Evolutionary conservation across 2,113 vertebrate genomes (phyloP).

Genomic region (Mystacornis crossleyi): DNA sequence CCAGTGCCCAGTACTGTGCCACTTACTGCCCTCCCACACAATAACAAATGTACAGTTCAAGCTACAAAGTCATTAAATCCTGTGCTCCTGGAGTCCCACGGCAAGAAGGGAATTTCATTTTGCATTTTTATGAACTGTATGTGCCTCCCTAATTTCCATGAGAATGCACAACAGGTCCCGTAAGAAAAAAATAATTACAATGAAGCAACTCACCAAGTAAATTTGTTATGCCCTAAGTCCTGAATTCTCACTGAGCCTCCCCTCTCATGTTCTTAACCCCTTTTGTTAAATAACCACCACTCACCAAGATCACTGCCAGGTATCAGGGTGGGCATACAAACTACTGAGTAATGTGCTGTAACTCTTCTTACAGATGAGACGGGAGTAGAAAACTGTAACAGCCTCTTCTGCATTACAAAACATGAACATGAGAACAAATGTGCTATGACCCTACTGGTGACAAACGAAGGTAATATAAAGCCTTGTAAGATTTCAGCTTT

Average conservation of each 20-base stretch:
- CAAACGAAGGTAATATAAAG: background rate
- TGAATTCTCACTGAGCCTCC: background rate
- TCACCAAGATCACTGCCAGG: background rate
- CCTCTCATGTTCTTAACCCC: background rate
- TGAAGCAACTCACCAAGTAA: background rate
- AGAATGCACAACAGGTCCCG: background rate
- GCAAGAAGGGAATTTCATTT: background rate
- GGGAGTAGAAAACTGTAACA: background rate
- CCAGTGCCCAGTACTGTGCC: background rate
- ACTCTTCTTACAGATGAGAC: background rate
- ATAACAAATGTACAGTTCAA: background rate
- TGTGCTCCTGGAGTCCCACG: background rate
- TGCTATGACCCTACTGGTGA: background rate
- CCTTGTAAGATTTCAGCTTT: background rate
- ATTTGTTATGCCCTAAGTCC: background rate
- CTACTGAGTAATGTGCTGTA: background rate
- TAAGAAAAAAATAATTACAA: background rate
- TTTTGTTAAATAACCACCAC: background rate
- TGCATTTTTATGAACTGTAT: background rate
- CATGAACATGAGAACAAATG: background rate
- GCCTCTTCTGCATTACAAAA: background rate
- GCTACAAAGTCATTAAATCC: background rate
- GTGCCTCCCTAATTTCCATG: background rate
- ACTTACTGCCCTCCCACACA: background rate
- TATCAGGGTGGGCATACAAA: background rate